phyloP scores from a whole-genome alignment of 2,888 invertebrate species.

The Drosophila mimetica region DNA sequence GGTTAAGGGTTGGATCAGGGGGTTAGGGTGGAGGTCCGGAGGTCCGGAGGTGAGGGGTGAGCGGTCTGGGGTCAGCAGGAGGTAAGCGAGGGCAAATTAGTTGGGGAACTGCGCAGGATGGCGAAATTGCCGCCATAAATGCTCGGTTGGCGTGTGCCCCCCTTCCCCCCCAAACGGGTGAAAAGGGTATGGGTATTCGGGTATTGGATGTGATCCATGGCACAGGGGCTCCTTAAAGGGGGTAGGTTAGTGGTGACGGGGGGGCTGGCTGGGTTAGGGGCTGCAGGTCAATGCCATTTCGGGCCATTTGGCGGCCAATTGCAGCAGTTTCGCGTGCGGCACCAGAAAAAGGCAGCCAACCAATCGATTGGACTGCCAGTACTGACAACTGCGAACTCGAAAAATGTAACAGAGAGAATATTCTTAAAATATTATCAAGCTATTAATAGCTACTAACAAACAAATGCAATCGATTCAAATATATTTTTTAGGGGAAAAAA shows the following conservation, averaged over 20 bases:
- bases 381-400: neutral
- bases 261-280: neutral
- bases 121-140: constrained; percentile 66
- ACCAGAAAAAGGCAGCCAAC: constrained; percentile 13
- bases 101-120: constrained; percentile 64
- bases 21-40: constrained; percentile 5
- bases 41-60: neutral
- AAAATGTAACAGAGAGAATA: neutral
- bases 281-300: constrained; percentile 71
- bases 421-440: too few relatives aligned
- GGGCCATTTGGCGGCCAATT: constrained; percentile 43
- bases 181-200: neutral
- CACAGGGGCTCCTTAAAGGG: neutral
- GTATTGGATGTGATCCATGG: neutral
- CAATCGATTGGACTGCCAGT: constrained; percentile 47
- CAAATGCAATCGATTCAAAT: too few relatives aligned
- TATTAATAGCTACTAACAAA: too few relatives aligned
- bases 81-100: constrained; percentile 57
- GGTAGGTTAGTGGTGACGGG: too few relatives aligned
- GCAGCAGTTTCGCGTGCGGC: constrained; percentile 44
- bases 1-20: neutral
- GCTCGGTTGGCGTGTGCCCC: constrained; percentile 52
- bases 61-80: constrained; percentile 2
- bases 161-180: constrained; percentile 3
- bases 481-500: too few relatives aligned